Evolutionary conservation across 2,888 invertebrate genomes (phyloP), one percentile per base, ranked within the genome.

Genomic region (Tanaodytes sp.): DNA sequence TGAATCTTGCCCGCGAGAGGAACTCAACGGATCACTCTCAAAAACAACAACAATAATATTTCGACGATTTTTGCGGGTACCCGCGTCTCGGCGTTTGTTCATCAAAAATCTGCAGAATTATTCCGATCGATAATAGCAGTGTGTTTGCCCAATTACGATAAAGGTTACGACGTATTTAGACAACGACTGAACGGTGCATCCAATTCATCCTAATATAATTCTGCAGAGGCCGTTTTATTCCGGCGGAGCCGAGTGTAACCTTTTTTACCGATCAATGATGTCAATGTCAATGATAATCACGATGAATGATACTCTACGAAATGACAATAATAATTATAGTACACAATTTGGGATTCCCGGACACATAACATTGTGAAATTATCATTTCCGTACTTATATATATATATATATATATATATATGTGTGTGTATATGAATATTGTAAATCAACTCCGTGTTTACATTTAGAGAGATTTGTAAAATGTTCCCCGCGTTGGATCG

Each of bases 301-400:
- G 52, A 49, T 52, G 42, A 57, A 62, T 39, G 45, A 62, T 62
- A 70, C 58, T 70, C 64, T 57, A 61, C 46, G 45, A 64, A 20
- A 65, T 64, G 70, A 70, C 70, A 70, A 70, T 70, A 70, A 70
- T 70, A 70, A 64, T 40, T 43, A 64, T 70, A 70, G 61, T 51
- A 42, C 40, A 63, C 49, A 54, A 14, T 11, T 30, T 51, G 37
- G 40, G 31, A 57, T 61, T 37, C 48, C 45, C 55, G 33, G 27
- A 45, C 31, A 55, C 16, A 18, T 43, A 42, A 23, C 15, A 42
- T 64, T 55, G 52, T 30, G 30, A 39, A 43, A 48, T 20, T 36
- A 61, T 62, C 33, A 55, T 40, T 67, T 42, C 16, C 23, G 8
- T 23, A 55, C 45, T 31, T 55, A 36, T 48, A 37, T 55, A 61